Base-by-base conservation (phyloP, 2,113 vertebrate species). In the Gallinago undulata region DNA sequence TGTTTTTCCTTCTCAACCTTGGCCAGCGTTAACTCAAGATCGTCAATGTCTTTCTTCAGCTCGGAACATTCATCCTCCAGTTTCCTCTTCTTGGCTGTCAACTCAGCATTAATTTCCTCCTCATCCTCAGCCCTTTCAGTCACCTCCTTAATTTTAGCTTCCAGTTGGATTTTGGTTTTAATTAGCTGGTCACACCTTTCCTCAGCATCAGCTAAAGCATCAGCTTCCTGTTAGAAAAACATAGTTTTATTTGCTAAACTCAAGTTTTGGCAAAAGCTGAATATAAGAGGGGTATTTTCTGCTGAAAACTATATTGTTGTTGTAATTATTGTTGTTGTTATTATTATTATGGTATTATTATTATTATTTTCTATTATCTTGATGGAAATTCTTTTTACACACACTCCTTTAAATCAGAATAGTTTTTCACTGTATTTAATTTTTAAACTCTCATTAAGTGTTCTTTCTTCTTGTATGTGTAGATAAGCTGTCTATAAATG, bases 151-250 rank as follows among this genome's bases (percentile, higher is more conserved):
- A 98, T 79, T 96, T 98, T 99, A 33, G 98, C 98, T 81, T 99
- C 99, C 4, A 99, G 95, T 17, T 98, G 95, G 64, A 99, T 99
- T 98, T 99, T 99, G 53, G 96, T 98, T 98, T 99, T 99, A 50
- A 99, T 99, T 33, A 99, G 97, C 31, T 98, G 98, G 25, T 99
- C 98, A 89, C 98, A 99, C 14, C 98, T 97, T 93, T 99, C 98
- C 63, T 98, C 98, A 28, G 60, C 60, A 63, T 63, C 62, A 23
- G 98, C 97, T 10, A 70, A 28, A 37, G 68, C 68, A 51, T 90
- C 92, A 1, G 93, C 93, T 91, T 94, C 93, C 84, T 91, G 3
- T 41, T 48, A 43, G 7, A 48, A 21, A 68, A 55, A 64, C 3
- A 55, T 13, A 6, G 10, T 27, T 68, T 47, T 37, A 0, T 43